A percentile compares a stretch with the other conserved stretches of the same genome.
Conservation (phyloP, 2,888 invertebrate genomes). For the Hyposoter dolosus region DNA sequence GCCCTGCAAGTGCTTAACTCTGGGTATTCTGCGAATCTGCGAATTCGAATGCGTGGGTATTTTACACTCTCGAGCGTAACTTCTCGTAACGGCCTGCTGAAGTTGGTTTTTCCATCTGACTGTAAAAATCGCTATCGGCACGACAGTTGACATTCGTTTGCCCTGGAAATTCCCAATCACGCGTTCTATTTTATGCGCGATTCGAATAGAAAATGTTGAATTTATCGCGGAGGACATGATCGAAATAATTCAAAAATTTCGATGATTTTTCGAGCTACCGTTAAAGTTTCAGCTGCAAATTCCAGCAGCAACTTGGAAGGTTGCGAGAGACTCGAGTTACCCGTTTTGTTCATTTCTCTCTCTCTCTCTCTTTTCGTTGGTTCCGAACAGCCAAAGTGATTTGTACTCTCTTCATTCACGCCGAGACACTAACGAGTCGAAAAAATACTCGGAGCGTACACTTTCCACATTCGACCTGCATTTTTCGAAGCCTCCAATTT, state of each 20-base stretch:
- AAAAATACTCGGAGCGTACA: constrained; percentile 46
- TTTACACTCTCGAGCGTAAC: too few relatives aligned
- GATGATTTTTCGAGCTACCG: neutral
- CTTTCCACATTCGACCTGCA: constrained; percentile 42
- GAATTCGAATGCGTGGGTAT: too few relatives aligned
- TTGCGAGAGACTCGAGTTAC: neutral
- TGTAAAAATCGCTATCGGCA: too few relatives aligned
- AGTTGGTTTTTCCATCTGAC: too few relatives aligned
- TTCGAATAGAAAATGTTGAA: neutral
- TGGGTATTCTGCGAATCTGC: too few relatives aligned
- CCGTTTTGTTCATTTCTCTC: constrained; percentile 3
- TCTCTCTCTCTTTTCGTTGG: neutral
- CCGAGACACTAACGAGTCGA: constrained; percentile 50
- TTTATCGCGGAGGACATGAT: neutral
- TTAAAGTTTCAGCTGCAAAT: neutral
- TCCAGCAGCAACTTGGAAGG: neutral
- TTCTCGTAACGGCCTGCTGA: too few relatives aligned
- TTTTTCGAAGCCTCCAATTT: constrained; percentile 29
- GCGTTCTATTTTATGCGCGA: neutral
- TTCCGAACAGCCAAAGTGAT: neutral
- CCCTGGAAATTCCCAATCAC: neutral
- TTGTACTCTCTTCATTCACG: constrained; percentile 35
- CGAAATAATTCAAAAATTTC: neutral
- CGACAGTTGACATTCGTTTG: neutral
- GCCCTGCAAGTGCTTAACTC: too few relatives aligned